Percentiles rank a stretch among this genome's conserved stretches.
Evolutionary conservation across 2,797 vertebrate genomes (phyloP).

Genomic region (Gymnothorax javanicus): DNA sequence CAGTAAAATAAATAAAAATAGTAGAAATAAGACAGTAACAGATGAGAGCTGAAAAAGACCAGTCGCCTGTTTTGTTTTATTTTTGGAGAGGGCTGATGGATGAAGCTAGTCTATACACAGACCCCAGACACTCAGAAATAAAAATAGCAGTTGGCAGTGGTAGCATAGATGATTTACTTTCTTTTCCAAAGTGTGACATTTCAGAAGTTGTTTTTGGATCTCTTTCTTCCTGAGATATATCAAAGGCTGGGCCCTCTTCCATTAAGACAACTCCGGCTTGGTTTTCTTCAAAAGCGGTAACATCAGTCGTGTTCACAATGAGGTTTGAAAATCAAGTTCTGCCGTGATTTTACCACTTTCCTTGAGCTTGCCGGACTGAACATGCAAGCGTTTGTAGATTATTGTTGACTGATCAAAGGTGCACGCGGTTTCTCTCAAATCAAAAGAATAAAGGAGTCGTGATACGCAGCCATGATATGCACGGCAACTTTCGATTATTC

Average conservation of each 20-base stretch:
- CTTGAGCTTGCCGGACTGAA: background rate
- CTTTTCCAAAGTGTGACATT: background rate
- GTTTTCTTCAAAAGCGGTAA: background rate
- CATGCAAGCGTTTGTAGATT: background rate
- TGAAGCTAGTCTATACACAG: background rate
- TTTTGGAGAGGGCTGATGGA: background rate
- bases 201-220: background rate
- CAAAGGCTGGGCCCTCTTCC: background rate
- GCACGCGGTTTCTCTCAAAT: background rate
- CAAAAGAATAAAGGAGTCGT: background rate
- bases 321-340: background rate
- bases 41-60: background rate
- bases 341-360: background rate
- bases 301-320: background rate
- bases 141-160: background rate
- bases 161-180: background rate
- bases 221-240: background rate
- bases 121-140: background rate
- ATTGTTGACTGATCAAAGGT: background rate
- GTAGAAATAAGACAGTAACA: no score
- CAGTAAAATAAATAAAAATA: no score
- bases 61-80: background rate
- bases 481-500: background rate
- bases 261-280: background rate
- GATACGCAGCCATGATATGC: background rate